Evolutionary conservation across 2,797 vertebrate genomes (phyloP).

Genomic region (Dallia pectoralis): DNA sequence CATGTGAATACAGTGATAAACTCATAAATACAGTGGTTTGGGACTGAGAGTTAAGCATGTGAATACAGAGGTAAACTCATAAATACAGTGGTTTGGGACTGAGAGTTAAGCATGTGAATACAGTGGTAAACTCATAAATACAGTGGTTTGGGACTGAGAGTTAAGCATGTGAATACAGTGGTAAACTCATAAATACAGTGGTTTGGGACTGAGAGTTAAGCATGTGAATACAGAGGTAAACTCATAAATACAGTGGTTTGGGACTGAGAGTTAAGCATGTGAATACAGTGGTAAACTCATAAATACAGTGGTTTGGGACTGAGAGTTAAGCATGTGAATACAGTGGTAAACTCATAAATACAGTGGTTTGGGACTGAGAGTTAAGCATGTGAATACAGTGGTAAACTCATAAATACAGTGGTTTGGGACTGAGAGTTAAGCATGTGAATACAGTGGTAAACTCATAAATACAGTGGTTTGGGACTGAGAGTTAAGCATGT

Average conservation of each 20-base stretch:
- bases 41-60: constrained; percentile 29
- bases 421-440: constrained; percentile 35
- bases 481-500: constrained; percentile 29
- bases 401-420: constrained; percentile 43
- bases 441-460: constrained; percentile 42
- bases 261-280: constrained; percentile 29
- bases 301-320: constrained; percentile 39
- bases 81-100: constrained; percentile 39
- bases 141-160: constrained; percentile 41
- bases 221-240: constrained; percentile 42
- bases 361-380: constrained; percentile 41
- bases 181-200: constrained; percentile 43
- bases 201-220: constrained; percentile 35
- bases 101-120: constrained; percentile 31
- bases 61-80: constrained; percentile 45
- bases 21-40: constrained; percentile 39
- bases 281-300: constrained; percentile 45
- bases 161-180: constrained; percentile 31
- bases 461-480: constrained; percentile 39
- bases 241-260: constrained; percentile 39
- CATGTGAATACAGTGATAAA: constrained; percentile 41
- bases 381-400: constrained; percentile 31
- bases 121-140: constrained; percentile 44
- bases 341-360: constrained; percentile 44
- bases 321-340: constrained; percentile 31